These are phyloP conservation scores for Maconellicoccus hirsutus DNA, from an alignment of 1,140 invertebrate species.

Conservation along the genomic window DNA sequence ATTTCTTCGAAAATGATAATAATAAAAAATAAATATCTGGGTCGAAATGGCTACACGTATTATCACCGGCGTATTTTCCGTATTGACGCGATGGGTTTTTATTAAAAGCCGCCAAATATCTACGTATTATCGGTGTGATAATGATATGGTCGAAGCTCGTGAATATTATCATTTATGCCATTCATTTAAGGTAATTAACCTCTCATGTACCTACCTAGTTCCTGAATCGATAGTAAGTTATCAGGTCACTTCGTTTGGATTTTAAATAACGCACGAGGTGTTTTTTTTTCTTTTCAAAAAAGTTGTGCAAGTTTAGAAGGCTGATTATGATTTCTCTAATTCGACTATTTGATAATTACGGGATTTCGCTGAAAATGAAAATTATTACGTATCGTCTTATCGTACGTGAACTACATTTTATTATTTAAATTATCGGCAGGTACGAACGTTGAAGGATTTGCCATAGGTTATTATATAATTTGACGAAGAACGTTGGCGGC, in stretches of 20 bases:
- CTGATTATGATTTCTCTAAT: background rate
- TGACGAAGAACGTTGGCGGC: too few species aligned
- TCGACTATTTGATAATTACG: background rate
- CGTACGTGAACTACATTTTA: background rate
- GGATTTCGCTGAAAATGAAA: slow-evolving; percentile 1
- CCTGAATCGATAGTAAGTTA: slow-evolving; percentile 8
- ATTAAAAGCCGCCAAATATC: too few species aligned
- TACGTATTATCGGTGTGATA: background rate
- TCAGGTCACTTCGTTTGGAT: background rate
- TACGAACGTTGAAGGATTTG: too few species aligned
- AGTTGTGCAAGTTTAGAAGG: background rate
- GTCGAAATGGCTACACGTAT: too few species aligned
- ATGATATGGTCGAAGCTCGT: background rate
- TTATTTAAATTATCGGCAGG: too few species aligned
- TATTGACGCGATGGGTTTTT: too few species aligned
- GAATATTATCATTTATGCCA: slow-evolving; percentile 5
- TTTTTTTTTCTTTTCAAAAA: background rate
- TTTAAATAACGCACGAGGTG: background rate
- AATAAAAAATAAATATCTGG: too few species aligned
- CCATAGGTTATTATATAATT: too few species aligned
- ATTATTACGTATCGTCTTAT: background rate
- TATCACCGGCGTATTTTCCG: too few species aligned
- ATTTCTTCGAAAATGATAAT: too few species aligned
- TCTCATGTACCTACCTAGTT: background rate
- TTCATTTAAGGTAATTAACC: slow-evolving; percentile 5